Evolutionary conservation across 1,140 invertebrate species (phyloP), one percentile per base, ranked within the genome.

Genomic region (Drosophila hydei): DNA sequence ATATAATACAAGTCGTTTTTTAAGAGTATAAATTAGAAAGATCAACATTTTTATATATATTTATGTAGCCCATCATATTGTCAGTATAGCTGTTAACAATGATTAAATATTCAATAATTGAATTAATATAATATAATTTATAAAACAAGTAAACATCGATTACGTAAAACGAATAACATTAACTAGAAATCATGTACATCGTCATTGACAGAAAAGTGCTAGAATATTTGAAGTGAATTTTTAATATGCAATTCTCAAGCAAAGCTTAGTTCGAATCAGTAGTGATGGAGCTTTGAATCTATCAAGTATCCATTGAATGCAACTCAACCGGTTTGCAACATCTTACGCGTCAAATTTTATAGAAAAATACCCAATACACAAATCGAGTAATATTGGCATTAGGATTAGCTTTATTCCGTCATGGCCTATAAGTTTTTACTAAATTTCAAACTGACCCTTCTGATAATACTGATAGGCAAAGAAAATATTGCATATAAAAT

Each of bases 401-500:
- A 19, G 27, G 1, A 30, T 30, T 30, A 30, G 7, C 9, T 8
- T 11, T 50, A 45, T 43, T 42, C 33, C 83, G 78, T 69, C 78
- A 87, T 81, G 83, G 1, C 48, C 2, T 48, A 55, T 43, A 21
- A 55, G 62, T 47, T 27, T 40, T 47, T 65, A 3, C 3, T 56
- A 7, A 40, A 40, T 21, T 42, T 14, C n/a, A 7, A 1, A 3
- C 7, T 8, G 7, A 1, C 30, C 3, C 45, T 25, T 42, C 8
- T 42, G 19, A 21, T 60, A 25, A 3, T 64, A 23, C 0, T 33
- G 33, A 9, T 54, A 16, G 58, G 33, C 36, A 9, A 11, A 33
- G 42, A 14, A 45, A 61, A 47, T 42, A 19, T 9, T 27, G 64
- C 72, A 9, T 88, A 68, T 40, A 68, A 73, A 18, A 58, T 88